phyloP scores from a whole-genome alignment of 2,888 invertebrate species.

The Drosophila quinaria region DNA sequence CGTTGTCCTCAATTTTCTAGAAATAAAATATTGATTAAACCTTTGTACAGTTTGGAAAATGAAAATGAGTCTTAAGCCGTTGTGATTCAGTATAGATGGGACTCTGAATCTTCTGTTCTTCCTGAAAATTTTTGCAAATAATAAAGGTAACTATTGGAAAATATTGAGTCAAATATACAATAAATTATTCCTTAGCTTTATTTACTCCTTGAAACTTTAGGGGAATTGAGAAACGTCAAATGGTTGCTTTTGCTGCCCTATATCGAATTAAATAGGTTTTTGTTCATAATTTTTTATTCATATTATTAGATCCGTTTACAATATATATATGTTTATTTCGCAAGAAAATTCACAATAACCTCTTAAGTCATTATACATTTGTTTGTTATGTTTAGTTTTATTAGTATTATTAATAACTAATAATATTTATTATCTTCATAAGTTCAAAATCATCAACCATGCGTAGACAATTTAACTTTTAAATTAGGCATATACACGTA shows the following conservation, averaged over 20 bases:
- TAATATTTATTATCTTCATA: slow-evolving; percentile 20
- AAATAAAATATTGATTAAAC: neutral
- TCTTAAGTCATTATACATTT: slow-evolving; percentile 40
- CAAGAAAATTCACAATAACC: slow-evolving; percentile 55
- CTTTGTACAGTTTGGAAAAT: neutral
- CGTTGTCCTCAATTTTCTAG: neutral
- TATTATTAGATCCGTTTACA: slow-evolving; percentile 38
- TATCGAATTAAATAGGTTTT: neutral
- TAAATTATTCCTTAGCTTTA: no score
- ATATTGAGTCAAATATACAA: no score
- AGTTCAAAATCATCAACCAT: slow-evolving; percentile 68
- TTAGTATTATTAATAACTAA: slow-evolving; percentile 7
- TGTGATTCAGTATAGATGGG: neutral
- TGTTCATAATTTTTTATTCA: slow-evolving; percentile 6
- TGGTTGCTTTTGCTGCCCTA: no score
- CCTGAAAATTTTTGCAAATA: no score
- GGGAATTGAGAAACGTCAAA: no score
- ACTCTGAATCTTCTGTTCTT: neutral
- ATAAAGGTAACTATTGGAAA: neutral
- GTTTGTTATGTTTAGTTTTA: slow-evolving; percentile 21
- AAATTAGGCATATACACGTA: slow-evolving; percentile 12
- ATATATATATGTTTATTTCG: slow-evolving; percentile 60
- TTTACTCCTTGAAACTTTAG: no score
- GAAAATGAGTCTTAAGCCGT: neutral
- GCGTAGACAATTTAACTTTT: slow-evolving; percentile 65